Conservation (phyloP, 1,140 invertebrate species). For the Argopecten irradians region DNA sequence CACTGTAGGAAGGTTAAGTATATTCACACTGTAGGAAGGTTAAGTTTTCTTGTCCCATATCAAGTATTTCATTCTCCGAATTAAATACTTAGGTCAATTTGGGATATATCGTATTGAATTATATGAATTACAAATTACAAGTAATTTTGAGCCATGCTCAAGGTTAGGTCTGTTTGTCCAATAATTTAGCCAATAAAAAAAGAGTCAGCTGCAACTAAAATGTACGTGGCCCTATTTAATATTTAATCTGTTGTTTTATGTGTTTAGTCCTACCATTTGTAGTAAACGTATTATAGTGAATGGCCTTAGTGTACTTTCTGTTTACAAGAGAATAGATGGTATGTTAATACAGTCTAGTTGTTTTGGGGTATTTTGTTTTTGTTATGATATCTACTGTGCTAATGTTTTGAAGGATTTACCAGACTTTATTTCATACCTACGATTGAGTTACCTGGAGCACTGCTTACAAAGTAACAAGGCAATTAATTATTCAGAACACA, state of each 20-base stretch:
- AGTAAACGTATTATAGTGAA: background rate
- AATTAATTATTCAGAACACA: background rate
- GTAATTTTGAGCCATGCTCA: no score
- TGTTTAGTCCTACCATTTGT: background rate
- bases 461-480: background rate
- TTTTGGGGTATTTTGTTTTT: background rate
- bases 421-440: background rate
- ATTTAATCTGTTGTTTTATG: background rate
- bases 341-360: background rate
- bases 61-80: no score
- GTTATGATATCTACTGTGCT: no score
- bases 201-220: background rate
- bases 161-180: background rate
- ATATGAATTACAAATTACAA: no score
- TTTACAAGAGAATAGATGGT: background rate
- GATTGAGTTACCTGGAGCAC: background rate
- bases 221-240: background rate
- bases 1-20: no score
- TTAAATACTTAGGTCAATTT: no score
- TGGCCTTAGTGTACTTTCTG: background rate
- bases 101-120: no score
- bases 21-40: no score
- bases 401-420: background rate
- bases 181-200: background rate
- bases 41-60: no score